A percentile compares a stretch with the other conserved stretches of the same genome.
phyloP scores from a whole-genome alignment of 1,140 invertebrate species.

The Calephelis virginiensis region DNA sequence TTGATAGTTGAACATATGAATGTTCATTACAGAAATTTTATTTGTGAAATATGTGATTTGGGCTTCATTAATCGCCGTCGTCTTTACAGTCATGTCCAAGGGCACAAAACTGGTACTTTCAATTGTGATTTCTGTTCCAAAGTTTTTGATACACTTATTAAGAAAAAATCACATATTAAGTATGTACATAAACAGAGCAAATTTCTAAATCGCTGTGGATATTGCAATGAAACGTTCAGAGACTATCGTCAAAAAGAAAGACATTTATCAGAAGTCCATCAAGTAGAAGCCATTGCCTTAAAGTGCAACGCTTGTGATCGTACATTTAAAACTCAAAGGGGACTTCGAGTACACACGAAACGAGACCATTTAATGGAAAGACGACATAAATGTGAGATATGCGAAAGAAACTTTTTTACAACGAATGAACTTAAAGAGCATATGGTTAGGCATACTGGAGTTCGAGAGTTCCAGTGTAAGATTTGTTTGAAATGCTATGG shows the following conservation, averaged over 20 bases:
- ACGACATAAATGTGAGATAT: constrained; percentile 54
- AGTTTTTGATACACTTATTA: constrained; percentile 42
- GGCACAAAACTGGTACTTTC: constrained; percentile 25
- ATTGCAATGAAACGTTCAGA: constrained; percentile 50
- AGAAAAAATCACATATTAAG: constrained; percentile 47
- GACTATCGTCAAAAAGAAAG: constrained; percentile 42
- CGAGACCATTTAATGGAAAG: constrained; percentile 58
- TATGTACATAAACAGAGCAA: constrained; percentile 44
- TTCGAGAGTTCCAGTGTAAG: constrained; percentile 41
- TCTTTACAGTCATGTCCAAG: constrained; percentile 18
- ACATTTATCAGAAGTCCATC: constrained; percentile 49
- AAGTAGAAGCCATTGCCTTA: constrained; percentile 32
- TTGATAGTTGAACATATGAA: constrained; percentile 37
- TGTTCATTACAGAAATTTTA: constrained; percentile 39
- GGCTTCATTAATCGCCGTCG: constrained; percentile 41
- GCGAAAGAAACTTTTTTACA: constrained; percentile 47
- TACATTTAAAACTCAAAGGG: constrained; percentile 44
- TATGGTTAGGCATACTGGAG: constrained; percentile 42
- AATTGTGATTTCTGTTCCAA: constrained; percentile 43
- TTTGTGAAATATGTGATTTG: constrained; percentile 38
- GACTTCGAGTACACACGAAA: constrained; percentile 47
- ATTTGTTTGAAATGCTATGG: constrained; percentile 67
- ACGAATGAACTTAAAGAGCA: constrained; percentile 41
- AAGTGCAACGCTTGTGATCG: constrained; percentile 59
- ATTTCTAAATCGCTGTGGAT: constrained; percentile 44